phyloP scores from a whole-genome alignment of 2,113 vertebrate species.

The Grantiella picta region DNA sequence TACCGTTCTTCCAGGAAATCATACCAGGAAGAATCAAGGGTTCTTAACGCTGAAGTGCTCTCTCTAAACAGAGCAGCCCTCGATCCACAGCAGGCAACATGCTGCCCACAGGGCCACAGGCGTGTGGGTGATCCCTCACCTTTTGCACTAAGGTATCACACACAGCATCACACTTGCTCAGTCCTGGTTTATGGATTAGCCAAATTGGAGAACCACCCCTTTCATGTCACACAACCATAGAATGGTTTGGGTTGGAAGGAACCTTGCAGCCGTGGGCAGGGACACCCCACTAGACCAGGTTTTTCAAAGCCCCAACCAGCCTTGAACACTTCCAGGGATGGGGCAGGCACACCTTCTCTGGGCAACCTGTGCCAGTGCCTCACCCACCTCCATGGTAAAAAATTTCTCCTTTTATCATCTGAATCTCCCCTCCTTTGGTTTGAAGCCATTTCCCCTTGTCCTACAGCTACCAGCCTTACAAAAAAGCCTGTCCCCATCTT shows the following conservation, averaged over 20 bases:
- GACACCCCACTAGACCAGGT: not conserved
- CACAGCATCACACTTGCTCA: fast-evolving
- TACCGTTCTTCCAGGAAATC: not conserved
- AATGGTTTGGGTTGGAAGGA: not conserved
- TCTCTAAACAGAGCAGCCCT: not conserved
- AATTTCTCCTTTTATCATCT: not conserved
- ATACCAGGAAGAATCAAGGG: not conserved
- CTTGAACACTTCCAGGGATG: not conserved
- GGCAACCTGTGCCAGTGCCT: not conserved
- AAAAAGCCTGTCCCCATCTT: not conserved
- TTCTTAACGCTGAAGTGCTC: not conserved
- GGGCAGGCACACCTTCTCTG: not conserved
- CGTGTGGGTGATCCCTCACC: not conserved
- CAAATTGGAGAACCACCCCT: not conserved
- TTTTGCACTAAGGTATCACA: not conserved
- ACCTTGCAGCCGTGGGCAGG: not conserved
- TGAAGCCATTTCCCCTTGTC: not conserved
- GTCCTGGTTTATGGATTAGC: not conserved
- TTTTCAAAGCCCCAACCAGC: not conserved
- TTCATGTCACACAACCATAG: fast-evolving
- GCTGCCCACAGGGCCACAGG: not conserved
- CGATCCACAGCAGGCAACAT: not conserved
- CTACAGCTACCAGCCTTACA: not conserved
- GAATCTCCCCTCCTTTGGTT: not conserved
- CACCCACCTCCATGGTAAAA: not conserved